These are phyloP conservation scores for Drosophila novamexicana DNA, from an alignment of 1,140 invertebrate genomes.

Conservation along the genomic window DNA sequence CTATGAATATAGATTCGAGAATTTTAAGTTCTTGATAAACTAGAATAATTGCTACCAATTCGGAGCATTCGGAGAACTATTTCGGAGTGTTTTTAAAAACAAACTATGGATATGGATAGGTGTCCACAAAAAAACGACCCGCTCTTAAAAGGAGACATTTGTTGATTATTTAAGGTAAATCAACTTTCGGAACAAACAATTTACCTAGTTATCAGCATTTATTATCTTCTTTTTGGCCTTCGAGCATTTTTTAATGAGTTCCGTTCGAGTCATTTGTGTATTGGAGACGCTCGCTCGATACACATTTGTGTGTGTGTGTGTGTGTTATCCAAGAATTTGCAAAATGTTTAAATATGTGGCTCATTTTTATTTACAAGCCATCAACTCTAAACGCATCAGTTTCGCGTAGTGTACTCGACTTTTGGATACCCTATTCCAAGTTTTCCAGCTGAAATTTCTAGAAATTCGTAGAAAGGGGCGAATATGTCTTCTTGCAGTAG, in stretches of 20 bases:
- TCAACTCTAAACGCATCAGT: neutral
- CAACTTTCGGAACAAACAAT: no score
- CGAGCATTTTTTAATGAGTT: slow-evolving; percentile 33
- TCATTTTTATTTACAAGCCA: slow-evolving; percentile 2
- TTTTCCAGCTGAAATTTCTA: neutral
- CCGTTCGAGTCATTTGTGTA: slow-evolving; percentile 1
- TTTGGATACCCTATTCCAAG: neutral
- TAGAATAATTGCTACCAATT: no score
- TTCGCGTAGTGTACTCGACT: neutral
- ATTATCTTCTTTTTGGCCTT: slow-evolving; percentile 22
- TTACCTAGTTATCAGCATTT: slow-evolving; percentile 23
- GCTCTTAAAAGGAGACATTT: neutral
- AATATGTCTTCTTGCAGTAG: neutral
- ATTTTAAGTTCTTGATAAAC: no score
- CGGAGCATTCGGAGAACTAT: neutral
- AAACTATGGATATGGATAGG: no score
- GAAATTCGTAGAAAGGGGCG: neutral
- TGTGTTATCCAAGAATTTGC: slow-evolving; percentile 11
- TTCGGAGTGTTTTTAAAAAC: neutral
- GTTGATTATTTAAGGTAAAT: neutral
- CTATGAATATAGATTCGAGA: no score
- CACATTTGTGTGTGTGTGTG: neutral
- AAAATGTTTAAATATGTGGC: slow-evolving; percentile 20
- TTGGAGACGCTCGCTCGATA: neutral
- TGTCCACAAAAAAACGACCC: no score